Conservation (phyloP, 2,113 vertebrate genomes). For the Oryzias woworae region DNA sequence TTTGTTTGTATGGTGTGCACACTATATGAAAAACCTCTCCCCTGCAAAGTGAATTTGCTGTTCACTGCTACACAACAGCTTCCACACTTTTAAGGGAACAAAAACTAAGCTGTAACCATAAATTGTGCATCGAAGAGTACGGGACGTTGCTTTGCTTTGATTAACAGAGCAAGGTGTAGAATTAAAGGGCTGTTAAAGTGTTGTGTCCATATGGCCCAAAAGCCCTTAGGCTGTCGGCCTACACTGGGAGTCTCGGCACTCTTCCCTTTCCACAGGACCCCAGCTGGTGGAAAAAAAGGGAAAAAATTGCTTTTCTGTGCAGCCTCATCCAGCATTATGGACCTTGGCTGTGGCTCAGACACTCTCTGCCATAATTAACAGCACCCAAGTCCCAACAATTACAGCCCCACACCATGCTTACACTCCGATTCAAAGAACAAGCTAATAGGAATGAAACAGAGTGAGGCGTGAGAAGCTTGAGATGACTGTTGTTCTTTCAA, state of each 20-base stretch:
- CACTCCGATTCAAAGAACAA: conserved; percentile 90
- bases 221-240: conserved; percentile 87
- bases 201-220: conserved; percentile 94
- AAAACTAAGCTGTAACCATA: conserved; percentile 57
- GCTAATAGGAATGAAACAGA: conserved; percentile 94
- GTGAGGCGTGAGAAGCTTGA: conserved; percentile 83
- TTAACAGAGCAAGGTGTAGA: conserved; percentile 82
- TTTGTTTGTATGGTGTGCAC: conserved; percentile 32
- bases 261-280: conserved; percentile 92
- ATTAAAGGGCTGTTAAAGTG: conserved; percentile 78
- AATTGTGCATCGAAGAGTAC: conserved; percentile 58
- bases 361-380: conserved; percentile 99
- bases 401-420: conserved; percentile 86
- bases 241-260: conserved; percentile 83
- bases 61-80: conserved; percentile 15
- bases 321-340: conserved; percentile 92
- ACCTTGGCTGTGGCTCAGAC: conserved; percentile 98
- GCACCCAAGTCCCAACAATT: conserved; percentile 96
- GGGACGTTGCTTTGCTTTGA: conserved; percentile 80
- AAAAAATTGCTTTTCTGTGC: conserved; percentile 93
- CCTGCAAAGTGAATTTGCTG: too few relatives aligned
- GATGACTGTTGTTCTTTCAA: conserved; percentile 84
- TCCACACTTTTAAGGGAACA: conserved; percentile 48
- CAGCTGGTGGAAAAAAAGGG: conserved; percentile 93
- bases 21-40: not conserved